Conservation (phyloP, 2,113 vertebrate genomes). For the Aptenodytes forsteri region DNA sequence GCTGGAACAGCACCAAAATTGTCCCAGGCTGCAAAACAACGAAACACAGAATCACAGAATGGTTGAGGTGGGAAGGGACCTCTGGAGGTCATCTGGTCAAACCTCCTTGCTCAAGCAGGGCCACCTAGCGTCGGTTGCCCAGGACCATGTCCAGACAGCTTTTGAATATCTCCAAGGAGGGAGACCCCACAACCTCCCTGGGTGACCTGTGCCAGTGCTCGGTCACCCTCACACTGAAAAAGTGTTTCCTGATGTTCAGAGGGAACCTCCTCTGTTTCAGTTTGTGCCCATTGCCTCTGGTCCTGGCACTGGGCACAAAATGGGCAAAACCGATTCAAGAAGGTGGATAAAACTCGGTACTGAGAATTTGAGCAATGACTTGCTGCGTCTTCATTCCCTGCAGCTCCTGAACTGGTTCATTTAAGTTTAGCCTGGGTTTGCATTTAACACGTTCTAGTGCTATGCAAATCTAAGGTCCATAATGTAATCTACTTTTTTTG, state of each 20-base stretch:
- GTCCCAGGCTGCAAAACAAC: not conserved
- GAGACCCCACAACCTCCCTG: not conserved
- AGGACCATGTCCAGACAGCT: not conserved
- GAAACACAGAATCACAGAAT: not conserved
- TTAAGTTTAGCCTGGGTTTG: not conserved
- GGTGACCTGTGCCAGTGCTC: not conserved
- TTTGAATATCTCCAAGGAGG: not conserved
- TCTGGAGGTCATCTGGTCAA: not conserved
- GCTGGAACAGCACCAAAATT: not conserved
- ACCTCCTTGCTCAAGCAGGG: not conserved
- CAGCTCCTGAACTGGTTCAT: not conserved
- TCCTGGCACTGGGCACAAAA: not conserved
- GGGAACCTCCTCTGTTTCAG: not conserved
- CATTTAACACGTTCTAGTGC: not conserved
- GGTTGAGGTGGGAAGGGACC: not conserved
- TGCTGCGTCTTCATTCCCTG: not conserved
- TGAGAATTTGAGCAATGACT: not conserved
- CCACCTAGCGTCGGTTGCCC: accelerated
- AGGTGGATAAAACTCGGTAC: not conserved
- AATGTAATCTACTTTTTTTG: not conserved
- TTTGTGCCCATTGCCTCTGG: not conserved
- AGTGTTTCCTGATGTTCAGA: not conserved
- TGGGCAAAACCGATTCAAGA: not conserved
- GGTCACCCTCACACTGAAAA: not conserved
- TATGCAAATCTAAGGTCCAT: not conserved